Evolutionary conservation across 2,113 vertebrate species (phyloP), one percentile per base, ranked within the genome.

Genomic region (Laticauda laticaudata): DNA sequence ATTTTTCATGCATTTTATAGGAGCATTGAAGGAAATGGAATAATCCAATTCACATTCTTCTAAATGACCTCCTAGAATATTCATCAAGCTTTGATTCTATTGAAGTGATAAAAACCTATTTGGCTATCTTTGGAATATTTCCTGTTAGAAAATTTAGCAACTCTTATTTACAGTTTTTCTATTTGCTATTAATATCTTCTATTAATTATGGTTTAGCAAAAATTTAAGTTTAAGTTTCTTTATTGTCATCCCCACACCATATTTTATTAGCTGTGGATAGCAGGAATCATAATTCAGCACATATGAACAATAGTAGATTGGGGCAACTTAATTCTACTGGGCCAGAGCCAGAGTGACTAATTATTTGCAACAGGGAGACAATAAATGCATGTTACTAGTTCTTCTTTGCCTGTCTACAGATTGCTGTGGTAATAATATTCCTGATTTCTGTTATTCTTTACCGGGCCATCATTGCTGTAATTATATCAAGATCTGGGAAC

Each of bases 381-480:
- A 26, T 54, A 85, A 86, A 29, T 3, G 11, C 24, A 86, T 18
- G 45, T 91, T 86, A 88, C 29, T 53, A 34, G 8, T 39, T 15
- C 8, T 86, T 43, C 9, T 86, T 93, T 39, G 29, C 43, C 54
- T 59, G 56, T 88, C 87, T 55, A 0, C 93, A 97, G 97, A 92
- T 96, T 90, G 93, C 94, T 0, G 55, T 96, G 45, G 96, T 97
- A 69, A n/a, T 97, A 51, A 94, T 96, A 91, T 95, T 96, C 45
- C 57, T 97, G 3, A 93, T 96, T 81, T 96, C 96, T 1, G 39
- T 97, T 75, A 97, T 96, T 88, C 87, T 97, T 54, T 96, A 97
- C 92, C 88, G 90, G 4, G 92, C 95, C 5, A 92, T 96, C 56
- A 81, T 95, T 3, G 85, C 94, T 86, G 48, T 97, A 48, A 24